phyloP scores from a whole-genome alignment of 2,797 vertebrate species.

The Notolepis coatsorum region DNA sequence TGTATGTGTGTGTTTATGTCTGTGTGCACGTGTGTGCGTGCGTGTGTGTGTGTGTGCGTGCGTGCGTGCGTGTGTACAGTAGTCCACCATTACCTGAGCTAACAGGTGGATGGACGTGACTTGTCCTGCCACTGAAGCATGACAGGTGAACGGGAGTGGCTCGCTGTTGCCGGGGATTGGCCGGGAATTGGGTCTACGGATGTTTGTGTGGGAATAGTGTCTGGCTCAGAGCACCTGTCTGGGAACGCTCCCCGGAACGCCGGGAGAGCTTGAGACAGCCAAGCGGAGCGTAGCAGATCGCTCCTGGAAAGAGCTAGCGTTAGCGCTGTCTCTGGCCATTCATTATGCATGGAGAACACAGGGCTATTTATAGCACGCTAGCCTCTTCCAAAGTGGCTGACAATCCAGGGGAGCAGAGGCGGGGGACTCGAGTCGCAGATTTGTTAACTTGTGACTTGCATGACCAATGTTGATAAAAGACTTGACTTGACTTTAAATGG shows the following conservation, averaged over 20 bases:
- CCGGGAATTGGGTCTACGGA: slow-evolving; percentile 66
- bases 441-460: no score
- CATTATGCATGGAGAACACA: slow-evolving; percentile 81
- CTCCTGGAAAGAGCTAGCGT: slow-evolving; percentile 78
- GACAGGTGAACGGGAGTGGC: slow-evolving; percentile 71
- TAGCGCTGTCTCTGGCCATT: slow-evolving; percentile 76
- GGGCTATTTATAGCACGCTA: slow-evolving; percentile 74
- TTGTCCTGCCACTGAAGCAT: slow-evolving; percentile 72
- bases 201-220: slow-evolving; percentile 79
- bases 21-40: neutral
- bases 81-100: slow-evolving; percentile 73
- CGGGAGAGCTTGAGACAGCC: slow-evolving; percentile 66
- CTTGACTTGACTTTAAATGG: no score
- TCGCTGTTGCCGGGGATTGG: slow-evolving; percentile 64
- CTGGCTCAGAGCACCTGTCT: slow-evolving; percentile 81
- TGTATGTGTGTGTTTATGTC: neutral
- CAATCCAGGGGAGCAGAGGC: no score
- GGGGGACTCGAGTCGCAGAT: no score
- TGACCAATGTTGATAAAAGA: no score
- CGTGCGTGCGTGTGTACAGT: neutral
- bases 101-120: slow-evolving; percentile 80
- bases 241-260: slow-evolving; percentile 64
- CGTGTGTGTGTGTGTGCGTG: slow-evolving; percentile 11
- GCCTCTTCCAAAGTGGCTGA: slow-evolving; percentile 64
- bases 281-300: slow-evolving; percentile 76